Conservation (phyloP, 2,797 vertebrate species). For the Petrocephalus sullivani region DNA sequence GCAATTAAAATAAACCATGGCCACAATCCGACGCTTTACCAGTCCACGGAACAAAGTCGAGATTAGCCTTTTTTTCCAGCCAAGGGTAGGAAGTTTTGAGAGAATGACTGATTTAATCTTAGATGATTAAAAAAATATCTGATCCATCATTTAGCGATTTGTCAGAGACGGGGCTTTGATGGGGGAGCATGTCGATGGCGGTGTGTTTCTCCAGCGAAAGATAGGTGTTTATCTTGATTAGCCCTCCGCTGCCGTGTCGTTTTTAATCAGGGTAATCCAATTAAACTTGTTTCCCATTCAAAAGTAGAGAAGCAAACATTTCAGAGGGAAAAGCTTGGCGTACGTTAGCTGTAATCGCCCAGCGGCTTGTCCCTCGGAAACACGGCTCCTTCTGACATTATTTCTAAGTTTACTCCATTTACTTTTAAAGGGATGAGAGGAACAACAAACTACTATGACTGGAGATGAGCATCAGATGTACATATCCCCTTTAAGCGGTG, state of each 20-base stretch:
- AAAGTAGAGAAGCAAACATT: constrained; percentile 17
- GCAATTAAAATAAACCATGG: constrained; percentile 8
- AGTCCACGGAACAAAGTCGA: not conserved
- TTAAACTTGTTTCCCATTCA: constrained; percentile 19
- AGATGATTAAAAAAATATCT: constrained; percentile 23
- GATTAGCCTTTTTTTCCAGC: constrained; percentile 19
- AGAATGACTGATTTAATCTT: constrained; percentile 24
- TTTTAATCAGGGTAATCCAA: constrained; percentile 21
- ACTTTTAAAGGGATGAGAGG: not conserved
- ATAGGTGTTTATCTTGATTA: constrained; percentile 22
- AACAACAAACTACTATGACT: not conserved
- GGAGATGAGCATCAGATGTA: not conserved
- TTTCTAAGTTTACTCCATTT: not conserved
- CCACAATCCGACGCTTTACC: not conserved
- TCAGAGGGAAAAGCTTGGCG: not conserved
- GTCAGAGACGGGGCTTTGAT: constrained; percentile 8
- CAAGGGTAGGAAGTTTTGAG: constrained; percentile 21
- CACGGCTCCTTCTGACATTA: not conserved
- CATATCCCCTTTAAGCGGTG: not conserved
- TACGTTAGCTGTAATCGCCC: not conserved
- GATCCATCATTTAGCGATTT: constrained; percentile 10
- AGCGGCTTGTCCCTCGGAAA: not conserved
- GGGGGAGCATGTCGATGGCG: not conserved
- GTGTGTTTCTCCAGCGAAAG: not conserved
- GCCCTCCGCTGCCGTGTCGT: not conserved